phyloP scores from a whole-genome alignment of 1,140 invertebrate genomes.

The Hyles vespertilio region DNA sequence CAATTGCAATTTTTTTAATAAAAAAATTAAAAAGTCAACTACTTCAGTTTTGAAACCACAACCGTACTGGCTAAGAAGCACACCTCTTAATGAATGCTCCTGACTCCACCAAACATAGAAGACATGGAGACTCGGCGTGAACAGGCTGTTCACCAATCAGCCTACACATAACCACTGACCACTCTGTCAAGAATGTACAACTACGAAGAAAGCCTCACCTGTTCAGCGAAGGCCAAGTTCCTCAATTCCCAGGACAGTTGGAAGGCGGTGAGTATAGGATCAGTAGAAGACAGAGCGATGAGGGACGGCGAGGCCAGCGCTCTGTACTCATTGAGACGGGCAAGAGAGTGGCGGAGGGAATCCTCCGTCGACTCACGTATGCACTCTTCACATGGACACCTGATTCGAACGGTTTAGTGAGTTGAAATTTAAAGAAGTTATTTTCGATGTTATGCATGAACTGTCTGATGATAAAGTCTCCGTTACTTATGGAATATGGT shows the following conservation, averaged over 20 bases:
- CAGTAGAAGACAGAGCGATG: constrained; percentile 89
- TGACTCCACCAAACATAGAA: no score
- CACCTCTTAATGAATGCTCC: no score
- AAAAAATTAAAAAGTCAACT: no score
- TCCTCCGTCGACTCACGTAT: constrained; percentile 82
- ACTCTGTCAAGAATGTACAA: background rate
- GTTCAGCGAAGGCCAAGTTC: constrained; percentile 86
- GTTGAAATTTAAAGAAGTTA: background rate
- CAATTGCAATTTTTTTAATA: no score
- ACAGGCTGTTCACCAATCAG: no score
- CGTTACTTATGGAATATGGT: no score
- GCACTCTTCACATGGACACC: constrained; percentile 89
- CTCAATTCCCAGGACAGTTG: constrained; percentile 87
- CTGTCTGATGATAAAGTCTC: no score
- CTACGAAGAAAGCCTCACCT: constrained; percentile 54
- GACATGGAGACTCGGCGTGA: no score
- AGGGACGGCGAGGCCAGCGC: constrained; percentile 94
- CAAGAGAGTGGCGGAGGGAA: constrained; percentile 90
- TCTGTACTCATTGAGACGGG: constrained; percentile 93
- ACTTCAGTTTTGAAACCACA: no score
- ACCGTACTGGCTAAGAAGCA: no score
- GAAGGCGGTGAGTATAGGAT: constrained; percentile 84
- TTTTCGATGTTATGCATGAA: no score
- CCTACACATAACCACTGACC: no score
- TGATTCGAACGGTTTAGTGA: constrained; percentile 31